phyloP scores from a whole-genome alignment of 1,140 invertebrate species.

The Oryctes rhinoceros region DNA sequence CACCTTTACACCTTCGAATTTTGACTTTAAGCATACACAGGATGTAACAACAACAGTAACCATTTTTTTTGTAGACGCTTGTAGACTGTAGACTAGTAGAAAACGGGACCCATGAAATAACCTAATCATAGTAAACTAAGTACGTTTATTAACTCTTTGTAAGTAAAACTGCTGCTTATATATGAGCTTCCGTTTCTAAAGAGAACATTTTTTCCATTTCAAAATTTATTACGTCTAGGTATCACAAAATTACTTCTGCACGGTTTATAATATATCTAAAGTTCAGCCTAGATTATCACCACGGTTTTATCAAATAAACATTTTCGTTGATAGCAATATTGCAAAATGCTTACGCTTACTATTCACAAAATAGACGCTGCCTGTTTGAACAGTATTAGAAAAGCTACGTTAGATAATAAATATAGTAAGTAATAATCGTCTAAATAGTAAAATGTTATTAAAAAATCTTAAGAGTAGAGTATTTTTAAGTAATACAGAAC shows the following conservation, averaged over 20 bases:
- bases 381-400: neutral
- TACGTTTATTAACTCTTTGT: too few relatives aligned
- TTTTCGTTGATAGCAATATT: constrained; percentile 12
- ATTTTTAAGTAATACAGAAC: neutral
- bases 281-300: constrained; percentile 25
- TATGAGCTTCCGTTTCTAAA: neutral
- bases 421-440: neutral
- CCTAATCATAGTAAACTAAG: too few relatives aligned
- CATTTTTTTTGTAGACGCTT: too few relatives aligned
- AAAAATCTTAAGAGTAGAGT: neutral
- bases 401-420: constrained; percentile 11
- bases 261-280: neutral
- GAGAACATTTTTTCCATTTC: neutral
- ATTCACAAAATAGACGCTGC: neutral
- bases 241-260: constrained; percentile 33
- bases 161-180: too few relatives aligned
- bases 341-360: neutral
- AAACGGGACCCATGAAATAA: too few relatives aligned
- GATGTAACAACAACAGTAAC: too few relatives aligned
- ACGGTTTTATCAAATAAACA: constrained; percentile 2
- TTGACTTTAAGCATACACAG: too few relatives aligned
- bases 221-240: constrained; percentile 19
- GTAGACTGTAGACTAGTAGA: too few relatives aligned
- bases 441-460: neutral
- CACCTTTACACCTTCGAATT: too few relatives aligned